Evolutionary conservation across 1,140 invertebrate species (phyloP), one percentile per base, ranked within the genome.

Genomic region (Hylaeus volcanicus): DNA sequence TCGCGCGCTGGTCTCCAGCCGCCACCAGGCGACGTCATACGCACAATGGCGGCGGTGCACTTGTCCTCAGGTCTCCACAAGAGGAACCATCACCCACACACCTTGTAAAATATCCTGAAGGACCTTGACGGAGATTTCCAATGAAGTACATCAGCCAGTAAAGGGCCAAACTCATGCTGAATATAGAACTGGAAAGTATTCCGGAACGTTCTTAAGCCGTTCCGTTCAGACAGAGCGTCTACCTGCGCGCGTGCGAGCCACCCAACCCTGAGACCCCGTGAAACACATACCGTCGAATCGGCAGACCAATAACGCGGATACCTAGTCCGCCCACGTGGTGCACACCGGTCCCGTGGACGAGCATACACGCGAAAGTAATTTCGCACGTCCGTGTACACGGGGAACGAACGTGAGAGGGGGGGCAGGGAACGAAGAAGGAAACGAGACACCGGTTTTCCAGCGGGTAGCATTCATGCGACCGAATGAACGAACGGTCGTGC

Each of bases 311-410:
- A 85, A 82, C 79, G 51, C 68, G 68, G 70, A 81, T 79, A 85
- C 66, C 86, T 82, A 82, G 85, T 88, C 74, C 86, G 85, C 86
- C 86, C 86, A 87, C 86, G 84, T 77, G 81, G 14, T 8, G 12
- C 14, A 48, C 55, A 51, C 45, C 45, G 45, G 45, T 53, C n/a
- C 26, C 45, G n/a, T 37, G 65, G 65, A 51, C 65, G 43, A 48
- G 65, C 65, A 37, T n/a, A 68, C 65, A 51, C 65, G n/a, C 15
- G 15, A 66, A 5, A 41, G 74, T 83, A 68, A 78, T 83, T 84
- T 78, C 65, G 70, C 81, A 37, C 41, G 73, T 69, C 37, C 53
- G 64, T 81, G 64, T 26, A 69, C 58, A 37, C 15, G 69, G 45
- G 64, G 26, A 26, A 26, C 26, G 26, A 26, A 26, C 26, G 26